Conservation (phyloP, 2,888 invertebrate species). For the Eilema caniola region DNA sequence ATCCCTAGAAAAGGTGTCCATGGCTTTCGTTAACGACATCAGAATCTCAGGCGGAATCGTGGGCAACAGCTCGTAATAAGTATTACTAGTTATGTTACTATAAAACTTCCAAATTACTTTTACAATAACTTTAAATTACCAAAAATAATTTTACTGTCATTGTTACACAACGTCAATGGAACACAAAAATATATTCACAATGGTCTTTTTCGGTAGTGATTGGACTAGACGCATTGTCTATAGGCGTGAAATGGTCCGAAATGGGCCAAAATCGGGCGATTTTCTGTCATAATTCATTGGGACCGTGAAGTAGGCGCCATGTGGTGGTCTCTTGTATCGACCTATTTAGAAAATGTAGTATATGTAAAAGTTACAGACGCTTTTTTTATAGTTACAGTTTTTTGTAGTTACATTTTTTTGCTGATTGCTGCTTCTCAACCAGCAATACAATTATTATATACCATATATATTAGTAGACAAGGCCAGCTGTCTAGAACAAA, state of each 20-base stretch:
- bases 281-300: slow-evolving; percentile 70
- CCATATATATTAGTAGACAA: too few species aligned
- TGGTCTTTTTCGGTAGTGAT: slow-evolving; percentile 44
- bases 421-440: too few species aligned
- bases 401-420: too few species aligned
- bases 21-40: too few species aligned
- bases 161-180: slow-evolving; percentile 9
- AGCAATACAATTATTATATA: too few species aligned
- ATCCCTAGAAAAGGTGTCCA: too few species aligned
- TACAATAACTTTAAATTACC: slow-evolving; percentile 8
- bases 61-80: not conserved
- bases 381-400: too few species aligned
- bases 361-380: slow-evolving; percentile 39
- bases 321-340: slow-evolving; percentile 61
- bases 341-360: slow-evolving; percentile 52
- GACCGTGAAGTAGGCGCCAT: slow-evolving; percentile 76
- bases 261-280: slow-evolving; percentile 48
- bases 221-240: slow-evolving; percentile 42
- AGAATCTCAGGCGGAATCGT: not conserved
- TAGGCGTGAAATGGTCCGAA: slow-evolving; percentile 68
- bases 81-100: not conserved
- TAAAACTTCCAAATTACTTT: not conserved
- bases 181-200: slow-evolving; percentile 36
- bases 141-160: not conserved
- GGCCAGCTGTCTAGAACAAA: too few species aligned